Conservation (phyloP, 2,888 invertebrate species). For the Cistogaster globosa region DNA sequence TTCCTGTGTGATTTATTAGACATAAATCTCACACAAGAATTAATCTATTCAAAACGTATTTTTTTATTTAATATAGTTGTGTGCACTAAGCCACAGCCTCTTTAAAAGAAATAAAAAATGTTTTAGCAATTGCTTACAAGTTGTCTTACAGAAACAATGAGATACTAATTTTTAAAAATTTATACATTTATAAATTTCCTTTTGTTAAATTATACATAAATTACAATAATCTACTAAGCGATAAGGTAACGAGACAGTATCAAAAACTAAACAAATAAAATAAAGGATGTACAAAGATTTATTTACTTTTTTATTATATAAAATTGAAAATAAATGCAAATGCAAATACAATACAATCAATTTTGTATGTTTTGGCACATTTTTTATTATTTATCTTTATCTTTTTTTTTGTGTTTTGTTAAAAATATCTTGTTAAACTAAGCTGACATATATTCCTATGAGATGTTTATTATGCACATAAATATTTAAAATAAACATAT, state of each 20-base stretch:
- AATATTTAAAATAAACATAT: slow-evolving; percentile 47
- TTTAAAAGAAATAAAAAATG: neutral
- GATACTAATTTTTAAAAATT: slow-evolving; percentile 42
- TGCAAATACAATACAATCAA: slow-evolving; percentile 79
- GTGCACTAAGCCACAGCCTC: no score
- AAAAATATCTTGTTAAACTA: slow-evolving; percentile 79
- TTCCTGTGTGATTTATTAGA: no score
- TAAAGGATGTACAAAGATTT: slow-evolving; percentile 45
- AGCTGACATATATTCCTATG: slow-evolving; percentile 80
- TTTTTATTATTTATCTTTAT: slow-evolving; percentile 4
- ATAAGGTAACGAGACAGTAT: slow-evolving; percentile 36
- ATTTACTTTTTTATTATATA: slow-evolving; percentile 70
- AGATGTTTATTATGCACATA: slow-evolving; percentile 76
- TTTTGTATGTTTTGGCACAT: slow-evolving; percentile 76
- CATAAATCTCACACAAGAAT: no score
- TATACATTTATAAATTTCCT: slow-evolving; percentile 1
- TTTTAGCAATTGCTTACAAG: slow-evolving; percentile 1
- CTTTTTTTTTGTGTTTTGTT: neutral
- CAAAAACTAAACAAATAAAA: slow-evolving; percentile 11
- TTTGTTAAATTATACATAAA: neutral
- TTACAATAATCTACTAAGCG: slow-evolving; percentile 55
- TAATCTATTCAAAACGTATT: no score
- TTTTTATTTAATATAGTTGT: no score
- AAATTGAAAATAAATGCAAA: slow-evolving; percentile 78
- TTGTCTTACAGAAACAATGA: slow-evolving; percentile 22